A percentile compares a stretch with the other conserved stretches of the same genome.
Conservation (phyloP, 2,113 vertebrate species). For the Fulmarus glacialis region DNA sequence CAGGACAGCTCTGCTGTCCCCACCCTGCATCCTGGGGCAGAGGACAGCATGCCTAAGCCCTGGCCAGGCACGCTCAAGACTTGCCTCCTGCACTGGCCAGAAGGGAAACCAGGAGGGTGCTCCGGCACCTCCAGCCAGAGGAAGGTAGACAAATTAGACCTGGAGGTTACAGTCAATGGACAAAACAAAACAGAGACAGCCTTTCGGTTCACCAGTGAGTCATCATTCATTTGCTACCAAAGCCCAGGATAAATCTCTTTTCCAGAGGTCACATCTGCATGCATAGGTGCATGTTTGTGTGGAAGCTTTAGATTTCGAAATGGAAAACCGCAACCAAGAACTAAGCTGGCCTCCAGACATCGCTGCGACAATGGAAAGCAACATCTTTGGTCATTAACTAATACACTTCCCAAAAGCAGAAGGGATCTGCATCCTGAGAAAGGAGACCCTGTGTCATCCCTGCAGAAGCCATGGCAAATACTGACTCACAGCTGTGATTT, state of each 20-base stretch:
- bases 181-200: neutral
- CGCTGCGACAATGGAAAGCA: neutral
- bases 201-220: neutral
- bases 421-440: neutral
- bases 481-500: neutral
- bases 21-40: neutral
- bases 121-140: neutral
- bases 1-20: neutral
- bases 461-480: neutral
- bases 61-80: accelerated
- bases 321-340: neutral
- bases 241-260: neutral
- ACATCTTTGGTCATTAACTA: neutral
- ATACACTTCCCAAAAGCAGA: neutral
- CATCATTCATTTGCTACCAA: neutral
- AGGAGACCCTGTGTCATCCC: neutral
- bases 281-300: neutral
- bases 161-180: neutral
- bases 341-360: neutral
- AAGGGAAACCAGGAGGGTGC: neutral
- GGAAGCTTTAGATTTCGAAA: neutral
- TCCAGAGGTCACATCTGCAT: neutral
- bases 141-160: neutral
- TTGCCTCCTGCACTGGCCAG: neutral
- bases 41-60: neutral